These are phyloP conservation scores for Osmerus eperlanus DNA, from an alignment of 2,113 vertebrate genomes.

Conservation along the genomic window DNA sequence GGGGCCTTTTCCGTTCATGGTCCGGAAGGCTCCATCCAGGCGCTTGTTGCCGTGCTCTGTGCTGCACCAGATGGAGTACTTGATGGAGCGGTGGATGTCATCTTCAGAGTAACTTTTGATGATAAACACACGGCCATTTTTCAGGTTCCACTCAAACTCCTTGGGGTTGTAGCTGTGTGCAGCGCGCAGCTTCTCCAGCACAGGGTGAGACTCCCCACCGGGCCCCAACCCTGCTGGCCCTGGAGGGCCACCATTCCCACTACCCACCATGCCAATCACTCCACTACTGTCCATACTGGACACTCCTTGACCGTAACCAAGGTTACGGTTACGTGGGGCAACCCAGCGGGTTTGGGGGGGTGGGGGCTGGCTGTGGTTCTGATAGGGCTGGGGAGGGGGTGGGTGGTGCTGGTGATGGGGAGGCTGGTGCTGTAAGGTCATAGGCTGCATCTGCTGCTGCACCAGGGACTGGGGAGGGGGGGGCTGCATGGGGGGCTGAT, in stretches of 20 bases:
- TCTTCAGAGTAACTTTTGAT: slow-evolving; percentile 99
- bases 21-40: slow-evolving; percentile 89
- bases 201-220: slow-evolving; percentile 81
- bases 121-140: slow-evolving; percentile 92
- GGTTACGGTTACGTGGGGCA: slow-evolving; percentile 87
- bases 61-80: slow-evolving; percentile 98
- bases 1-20: slow-evolving; percentile 84
- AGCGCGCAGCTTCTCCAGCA: slow-evolving; percentile 93
- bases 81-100: slow-evolving; percentile 97
- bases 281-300: slow-evolving; percentile 71
- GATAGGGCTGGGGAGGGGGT: slow-evolving; percentile 80
- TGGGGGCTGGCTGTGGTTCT: slow-evolving; percentile 76
- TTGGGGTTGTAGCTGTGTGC: slow-evolving; percentile 96
- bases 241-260: slow-evolving; percentile 34
- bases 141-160: slow-evolving; percentile 96
- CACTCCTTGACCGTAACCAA: slow-evolving; percentile 75
- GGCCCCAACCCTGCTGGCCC: slow-evolving; percentile 43
- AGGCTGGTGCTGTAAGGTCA: slow-evolving; percentile 49
- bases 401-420: slow-evolving; percentile 66
- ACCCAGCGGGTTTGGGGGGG: slow-evolving; percentile 88
- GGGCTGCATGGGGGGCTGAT: slow-evolving; percentile 71
- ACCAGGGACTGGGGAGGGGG: slow-evolving; percentile 45
- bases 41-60: slow-evolving; percentile 96
- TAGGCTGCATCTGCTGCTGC: slow-evolving; percentile 63
- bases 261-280: slow-evolving; percentile 61